These are phyloP conservation scores for Aquatica leii DNA, from an alignment of 2,888 invertebrate species.

Conservation along the genomic window DNA sequence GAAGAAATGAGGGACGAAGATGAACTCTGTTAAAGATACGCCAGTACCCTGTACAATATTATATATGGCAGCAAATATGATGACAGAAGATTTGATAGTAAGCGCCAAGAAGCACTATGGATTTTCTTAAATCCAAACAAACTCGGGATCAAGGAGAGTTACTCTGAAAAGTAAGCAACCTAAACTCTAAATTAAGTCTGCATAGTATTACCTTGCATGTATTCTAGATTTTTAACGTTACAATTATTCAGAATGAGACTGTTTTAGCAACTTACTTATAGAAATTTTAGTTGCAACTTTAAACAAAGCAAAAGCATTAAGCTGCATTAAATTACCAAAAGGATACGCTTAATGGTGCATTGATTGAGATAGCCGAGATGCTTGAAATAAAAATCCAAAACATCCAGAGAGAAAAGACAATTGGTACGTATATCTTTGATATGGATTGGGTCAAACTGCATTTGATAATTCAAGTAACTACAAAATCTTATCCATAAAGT, in stretches of 20 bases:
- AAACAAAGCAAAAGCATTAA: constrained; percentile 42
- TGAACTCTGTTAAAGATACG: constrained; percentile 28
- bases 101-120: constrained; percentile 35
- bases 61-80: constrained; percentile 36
- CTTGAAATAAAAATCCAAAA: constrained; percentile 68
- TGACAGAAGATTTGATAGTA: constrained; percentile 32
- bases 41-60: constrained; percentile 20
- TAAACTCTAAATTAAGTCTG: neutral
- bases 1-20: constrained; percentile 39
- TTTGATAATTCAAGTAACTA: constrained; percentile 62
- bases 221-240: constrained; percentile 40
- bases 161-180: constrained; percentile 26
- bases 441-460: constrained; percentile 66
- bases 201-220: constrained; percentile 7
- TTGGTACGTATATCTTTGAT: constrained; percentile 65
- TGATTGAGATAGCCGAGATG: constrained; percentile 67
- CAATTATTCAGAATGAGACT: constrained; percentile 47
- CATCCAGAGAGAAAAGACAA: constrained; percentile 61
- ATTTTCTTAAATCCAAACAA: constrained; percentile 31
- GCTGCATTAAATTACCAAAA: constrained; percentile 57
- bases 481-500: too few species aligned
- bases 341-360: constrained; percentile 69
- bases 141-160: constrained; percentile 25
- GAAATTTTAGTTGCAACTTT: constrained; percentile 48
- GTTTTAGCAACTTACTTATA: constrained; percentile 47